Evolutionary conservation across 2,888 invertebrate species (phyloP), one percentile per base, ranked within the genome.

Genomic region (Acleris laterana): DNA sequence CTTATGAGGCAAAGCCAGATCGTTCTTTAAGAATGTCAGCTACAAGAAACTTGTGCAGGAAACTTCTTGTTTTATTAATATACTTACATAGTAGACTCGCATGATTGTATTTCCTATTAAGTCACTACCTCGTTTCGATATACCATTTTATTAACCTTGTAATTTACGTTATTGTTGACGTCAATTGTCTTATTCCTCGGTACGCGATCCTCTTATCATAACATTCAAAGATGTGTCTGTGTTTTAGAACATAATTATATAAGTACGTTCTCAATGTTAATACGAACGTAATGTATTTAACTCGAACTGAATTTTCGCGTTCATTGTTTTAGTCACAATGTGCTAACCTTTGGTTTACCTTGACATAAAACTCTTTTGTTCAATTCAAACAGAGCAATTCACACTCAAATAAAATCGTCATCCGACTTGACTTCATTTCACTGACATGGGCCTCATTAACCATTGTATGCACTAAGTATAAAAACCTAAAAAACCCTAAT

Each of bases 311-410:
- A 55, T 66, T 67, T 63, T 64, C 63, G 56, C 53, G 61, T 60
- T 59, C 62, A 63, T 69, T 69, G 65, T 64, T 64, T 67, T 67
- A 62, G 51, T 55, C 62, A 49, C 62, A 65, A 62, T 62, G 64
- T 63, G 56, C 59, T 59, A 57, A 70, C 69, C 67, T 69, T 57
- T 70, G 49, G 62, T 62, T 68, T 69, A 69, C 69, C 70, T 69
- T 70, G 70, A 67, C 70, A 70, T 58, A 63, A 58, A 68, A 69
- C 53, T 50, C 66, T 61, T 66, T 65, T 68, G 63, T 59, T 68
- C 56, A 19, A 64, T 42, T 52, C 51, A 62, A 66, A 57, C 65
- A 65, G 65, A 65, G 60, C 65, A 61, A 17, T 61, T 61, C 44
- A n/a, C 51, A 66, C 56, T 62, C 38, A 52, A 66, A 44, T 32